A percentile compares a stretch with the other conserved stretches of the same genome.
Conservation (phyloP, 2,888 invertebrate species). For the Chalcosyrphus nemorum region DNA sequence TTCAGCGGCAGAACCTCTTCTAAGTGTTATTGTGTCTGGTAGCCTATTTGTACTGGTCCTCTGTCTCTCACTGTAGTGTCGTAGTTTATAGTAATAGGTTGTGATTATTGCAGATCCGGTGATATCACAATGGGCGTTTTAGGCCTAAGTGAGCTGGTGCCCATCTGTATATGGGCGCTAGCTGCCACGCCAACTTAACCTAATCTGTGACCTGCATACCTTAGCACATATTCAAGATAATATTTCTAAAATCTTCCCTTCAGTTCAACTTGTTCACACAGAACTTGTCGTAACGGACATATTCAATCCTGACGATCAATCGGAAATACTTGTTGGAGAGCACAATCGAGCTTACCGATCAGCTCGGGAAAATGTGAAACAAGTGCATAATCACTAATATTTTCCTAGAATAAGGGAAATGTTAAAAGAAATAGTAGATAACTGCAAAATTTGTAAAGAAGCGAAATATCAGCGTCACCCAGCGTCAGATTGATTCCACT, state of each 20-base stretch:
- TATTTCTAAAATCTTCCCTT: not conserved
- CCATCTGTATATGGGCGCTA: too few relatives aligned
- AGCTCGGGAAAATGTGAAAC: conserved; percentile 3
- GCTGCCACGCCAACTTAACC: too few relatives aligned
- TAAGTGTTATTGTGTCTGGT: too few relatives aligned
- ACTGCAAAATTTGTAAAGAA: conserved; percentile 6
- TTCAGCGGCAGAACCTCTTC: too few relatives aligned
- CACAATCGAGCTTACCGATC: conserved; percentile 8
- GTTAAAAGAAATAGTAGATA: not conserved
- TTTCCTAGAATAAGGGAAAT: not conserved
- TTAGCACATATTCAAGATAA: conserved; percentile 13
- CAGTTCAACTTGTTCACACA: conserved; percentile 12
- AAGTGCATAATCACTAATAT: not conserved
- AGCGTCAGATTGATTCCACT: not conserved
- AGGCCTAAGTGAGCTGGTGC: too few relatives aligned
- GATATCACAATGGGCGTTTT: too few relatives aligned
- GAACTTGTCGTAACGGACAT: conserved; percentile 10
- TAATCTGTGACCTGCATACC: conserved; percentile 12
- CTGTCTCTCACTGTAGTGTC: too few relatives aligned
- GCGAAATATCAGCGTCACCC: conserved; percentile 3
- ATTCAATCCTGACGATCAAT: conserved; percentile 14
- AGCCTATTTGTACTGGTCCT: too few relatives aligned
- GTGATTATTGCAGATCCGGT: too few relatives aligned
- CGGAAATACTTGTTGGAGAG: not conserved
- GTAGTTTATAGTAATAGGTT: too few relatives aligned